These are phyloP conservation scores for Lycaon pictus DNA, from an alignment of 2,113 vertebrate species.

Conservation along the genomic window DNA sequence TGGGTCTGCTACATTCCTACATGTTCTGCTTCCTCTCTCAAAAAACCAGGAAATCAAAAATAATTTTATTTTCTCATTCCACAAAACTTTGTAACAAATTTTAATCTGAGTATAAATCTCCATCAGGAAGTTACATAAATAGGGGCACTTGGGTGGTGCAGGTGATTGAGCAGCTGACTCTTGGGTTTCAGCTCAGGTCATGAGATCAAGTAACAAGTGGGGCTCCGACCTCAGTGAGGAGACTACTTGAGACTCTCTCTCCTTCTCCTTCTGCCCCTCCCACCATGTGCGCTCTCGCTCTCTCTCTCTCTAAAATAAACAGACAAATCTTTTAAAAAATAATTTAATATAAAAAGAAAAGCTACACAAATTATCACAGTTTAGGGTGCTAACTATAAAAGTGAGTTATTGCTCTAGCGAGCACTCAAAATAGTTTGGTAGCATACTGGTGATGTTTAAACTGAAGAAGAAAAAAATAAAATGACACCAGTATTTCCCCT, in stretches of 20 bases:
- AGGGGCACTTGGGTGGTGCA: not conserved
- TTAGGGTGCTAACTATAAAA: not conserved
- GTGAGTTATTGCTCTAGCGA: not conserved
- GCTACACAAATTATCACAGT: not conserved
- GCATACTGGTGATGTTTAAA: not conserved
- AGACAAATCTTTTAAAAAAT: not conserved
- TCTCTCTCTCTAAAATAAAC: not conserved
- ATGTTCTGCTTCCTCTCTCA: slow-evolving; percentile 7
- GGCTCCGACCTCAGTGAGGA: not conserved
- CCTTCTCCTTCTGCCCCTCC: not conserved
- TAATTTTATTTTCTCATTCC: not conserved
- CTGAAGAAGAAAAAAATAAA: not conserved
- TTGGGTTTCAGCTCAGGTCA: not conserved
- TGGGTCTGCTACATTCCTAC: not conserved
- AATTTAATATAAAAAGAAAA: not conserved
- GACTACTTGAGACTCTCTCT: not conserved
- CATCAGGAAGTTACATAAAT: not conserved
- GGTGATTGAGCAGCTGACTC: not conserved
- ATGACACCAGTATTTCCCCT: not conserved
- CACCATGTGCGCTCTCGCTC: not conserved
- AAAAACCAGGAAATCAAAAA: not conserved
- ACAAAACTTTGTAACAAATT: not conserved
- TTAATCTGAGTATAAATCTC: slow-evolving; percentile 23
- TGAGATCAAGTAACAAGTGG: not conserved
- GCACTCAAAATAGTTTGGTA: not conserved